Percentiles rank a stretch among this genome's conserved stretches.
Evolutionary conservation across 2,888 invertebrate species (phyloP).

Genomic region (Alsophila aescularia): DNA sequence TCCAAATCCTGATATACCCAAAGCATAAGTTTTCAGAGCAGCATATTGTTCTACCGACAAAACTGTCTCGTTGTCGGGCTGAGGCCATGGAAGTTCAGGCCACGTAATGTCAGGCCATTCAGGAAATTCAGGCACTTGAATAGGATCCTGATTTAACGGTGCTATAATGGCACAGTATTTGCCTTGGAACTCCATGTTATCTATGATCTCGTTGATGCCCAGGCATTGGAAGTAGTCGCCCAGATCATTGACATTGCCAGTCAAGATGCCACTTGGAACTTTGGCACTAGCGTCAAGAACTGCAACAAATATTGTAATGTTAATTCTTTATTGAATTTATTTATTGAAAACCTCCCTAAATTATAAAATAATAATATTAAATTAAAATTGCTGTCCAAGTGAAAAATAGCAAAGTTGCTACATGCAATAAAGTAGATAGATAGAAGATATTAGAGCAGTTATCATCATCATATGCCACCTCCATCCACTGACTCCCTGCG

Average conservation of each 20-base stretch:
- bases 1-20: constrained; percentile 44
- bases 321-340: too few relatives aligned
- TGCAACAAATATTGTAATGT: constrained; percentile 40
- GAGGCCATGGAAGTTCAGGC: constrained; percentile 33
- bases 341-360: too few relatives aligned
- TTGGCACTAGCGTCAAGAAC: constrained; percentile 74
- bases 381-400: too few relatives aligned
- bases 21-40: constrained; percentile 39
- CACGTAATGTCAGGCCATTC: constrained; percentile 30
- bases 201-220: constrained; percentile 40
- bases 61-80: constrained; percentile 22
- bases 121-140: constrained; percentile 34
- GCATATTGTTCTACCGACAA: constrained; percentile 22
- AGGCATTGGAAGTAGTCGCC: constrained; percentile 70
- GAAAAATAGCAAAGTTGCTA: too few relatives aligned
- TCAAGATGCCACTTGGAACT: constrained; percentile 64
- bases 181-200: constrained; percentile 59
- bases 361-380: too few relatives aligned
- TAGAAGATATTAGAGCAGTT: too few relatives aligned
- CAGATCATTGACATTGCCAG: constrained; percentile 65
- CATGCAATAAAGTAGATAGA: too few relatives aligned
- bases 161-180: constrained; percentile 68
- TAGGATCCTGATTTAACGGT: constrained; percentile 45
- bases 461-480: too few relatives aligned
- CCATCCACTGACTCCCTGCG: too few relatives aligned